Evolutionary conservation across 2,797 vertebrate species (phyloP).

Genomic region (Oreochromis mossambicus): DNA sequence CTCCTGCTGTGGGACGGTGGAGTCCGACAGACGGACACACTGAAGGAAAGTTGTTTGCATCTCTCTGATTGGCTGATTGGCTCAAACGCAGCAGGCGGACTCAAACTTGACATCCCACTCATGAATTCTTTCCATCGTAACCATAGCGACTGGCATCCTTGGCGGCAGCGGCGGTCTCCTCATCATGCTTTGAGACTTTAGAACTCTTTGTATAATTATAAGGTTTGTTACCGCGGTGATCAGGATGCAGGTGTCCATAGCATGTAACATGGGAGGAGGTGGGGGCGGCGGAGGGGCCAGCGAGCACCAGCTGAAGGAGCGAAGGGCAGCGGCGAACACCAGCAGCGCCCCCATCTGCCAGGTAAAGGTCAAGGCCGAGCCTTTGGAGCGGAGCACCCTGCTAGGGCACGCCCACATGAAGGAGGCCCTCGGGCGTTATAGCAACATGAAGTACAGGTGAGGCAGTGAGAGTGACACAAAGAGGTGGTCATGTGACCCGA

Average conservation of each 20-base stretch:
- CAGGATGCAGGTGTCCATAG: constrained; percentile 62
- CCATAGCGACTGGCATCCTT: constrained; percentile 32
- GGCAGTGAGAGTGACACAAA: neutral
- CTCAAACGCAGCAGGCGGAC: neutral
- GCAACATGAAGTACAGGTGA: constrained; percentile 70
- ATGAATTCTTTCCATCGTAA: constrained; percentile 7
- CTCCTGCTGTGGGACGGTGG: neutral
- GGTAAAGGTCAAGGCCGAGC: constrained; percentile 33
- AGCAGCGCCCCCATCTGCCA: constrained; percentile 11
- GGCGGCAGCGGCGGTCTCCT: neutral
- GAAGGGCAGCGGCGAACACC: constrained; percentile 1
- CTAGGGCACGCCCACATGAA: constrained; percentile 62
- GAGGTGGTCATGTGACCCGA: neutral
- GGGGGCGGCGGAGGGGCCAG: neutral
- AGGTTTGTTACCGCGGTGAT: neutral
- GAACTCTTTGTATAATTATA: neutral
- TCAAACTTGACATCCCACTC: constrained; percentile 2
- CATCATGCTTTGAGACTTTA: constrained; percentile 2
- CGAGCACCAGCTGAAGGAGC: constrained; percentile 46
- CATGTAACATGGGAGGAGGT: constrained; percentile 33
- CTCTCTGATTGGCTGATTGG: constrained; percentile 5
- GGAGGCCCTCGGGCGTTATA: constrained; percentile 48
- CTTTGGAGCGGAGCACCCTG: neutral
- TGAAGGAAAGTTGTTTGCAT: constrained; percentile 7
- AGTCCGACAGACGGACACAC: neutral